Percentiles rank a stretch among this genome's conserved stretches.
phyloP scores from a whole-genome alignment of 2,113 vertebrate species.

The Pelodiscus sinensis region DNA sequence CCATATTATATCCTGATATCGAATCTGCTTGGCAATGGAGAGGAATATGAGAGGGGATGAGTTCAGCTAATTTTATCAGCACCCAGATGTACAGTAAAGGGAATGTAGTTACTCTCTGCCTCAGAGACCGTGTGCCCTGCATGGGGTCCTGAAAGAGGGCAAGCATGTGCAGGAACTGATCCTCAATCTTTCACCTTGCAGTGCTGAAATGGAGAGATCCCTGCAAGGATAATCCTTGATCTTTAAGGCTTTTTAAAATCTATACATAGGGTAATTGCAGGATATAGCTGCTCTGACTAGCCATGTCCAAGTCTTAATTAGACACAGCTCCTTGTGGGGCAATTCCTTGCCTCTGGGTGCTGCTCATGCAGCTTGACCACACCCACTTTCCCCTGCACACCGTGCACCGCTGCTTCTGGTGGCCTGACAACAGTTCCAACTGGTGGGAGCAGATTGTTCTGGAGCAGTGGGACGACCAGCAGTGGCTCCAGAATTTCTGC shows the following conservation, averaged over 20 bases:
- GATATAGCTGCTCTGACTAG: background rate
- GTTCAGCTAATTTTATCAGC: background rate
- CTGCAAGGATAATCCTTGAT: conserved; percentile 1
- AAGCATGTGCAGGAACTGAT: background rate
- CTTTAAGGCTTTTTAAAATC: conserved; percentile 5
- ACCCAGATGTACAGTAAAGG: background rate
- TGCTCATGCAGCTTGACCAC: no score
- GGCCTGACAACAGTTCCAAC: no score
- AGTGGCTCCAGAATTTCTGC: no score
- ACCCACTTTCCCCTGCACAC: no score
- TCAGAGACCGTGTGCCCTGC: accelerated
- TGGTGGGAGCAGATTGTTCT: no score
- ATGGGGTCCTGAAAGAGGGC: no score
- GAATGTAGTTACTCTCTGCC: background rate
- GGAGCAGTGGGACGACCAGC: no score
- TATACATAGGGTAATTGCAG: background rate
- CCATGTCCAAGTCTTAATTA: background rate
- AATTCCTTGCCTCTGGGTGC: no score
- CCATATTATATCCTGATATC: background rate
- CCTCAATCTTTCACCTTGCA: background rate
- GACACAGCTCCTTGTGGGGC: background rate
- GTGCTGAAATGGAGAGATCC: background rate
- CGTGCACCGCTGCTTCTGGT: no score
- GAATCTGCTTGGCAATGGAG: background rate
- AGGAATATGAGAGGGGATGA: background rate